A percentile compares a stretch with the other conserved stretches of the same genome.
phyloP scores from a whole-genome alignment of 2,113 vertebrate species.

The Paraplagusia blochii region DNA sequence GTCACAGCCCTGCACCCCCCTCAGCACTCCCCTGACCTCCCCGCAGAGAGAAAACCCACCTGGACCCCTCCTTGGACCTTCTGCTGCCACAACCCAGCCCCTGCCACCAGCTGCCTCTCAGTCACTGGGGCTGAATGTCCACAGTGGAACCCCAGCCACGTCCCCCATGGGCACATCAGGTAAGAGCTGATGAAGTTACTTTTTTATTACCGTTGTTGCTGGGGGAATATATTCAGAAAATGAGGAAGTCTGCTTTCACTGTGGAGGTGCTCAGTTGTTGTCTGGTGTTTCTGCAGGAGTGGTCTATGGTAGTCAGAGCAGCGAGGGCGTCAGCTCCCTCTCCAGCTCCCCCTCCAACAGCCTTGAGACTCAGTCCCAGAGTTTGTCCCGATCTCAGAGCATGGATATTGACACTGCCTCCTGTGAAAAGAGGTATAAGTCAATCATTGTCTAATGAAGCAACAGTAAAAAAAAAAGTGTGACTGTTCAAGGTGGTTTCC shows the following conservation, averaged over 20 bases:
- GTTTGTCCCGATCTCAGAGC: slow-evolving; percentile 96
- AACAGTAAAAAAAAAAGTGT: background rate
- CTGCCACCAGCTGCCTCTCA: slow-evolving; percentile 85
- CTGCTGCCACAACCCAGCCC: slow-evolving; percentile 76
- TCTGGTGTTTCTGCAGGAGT: slow-evolving; percentile 77
- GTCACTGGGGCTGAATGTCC: slow-evolving; percentile 85
- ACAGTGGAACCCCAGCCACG: slow-evolving; percentile 93
- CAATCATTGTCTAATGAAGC: background rate
- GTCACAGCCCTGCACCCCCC: slow-evolving; percentile 90
- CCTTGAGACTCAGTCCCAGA: slow-evolving; percentile 97
- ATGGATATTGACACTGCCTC: slow-evolving; percentile 98
- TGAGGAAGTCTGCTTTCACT: background rate
- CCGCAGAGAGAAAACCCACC: slow-evolving; percentile 96
- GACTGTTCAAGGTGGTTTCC: background rate
- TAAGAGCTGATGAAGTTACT: slow-evolving; percentile 53
- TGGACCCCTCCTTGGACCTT: slow-evolving; percentile 83
- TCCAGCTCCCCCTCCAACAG: slow-evolving; percentile 99
- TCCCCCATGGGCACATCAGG: slow-evolving; percentile 95
- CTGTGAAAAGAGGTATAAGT: slow-evolving; percentile 95
- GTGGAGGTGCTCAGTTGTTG: slow-evolving; percentile 6
- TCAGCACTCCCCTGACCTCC: slow-evolving; percentile 88
- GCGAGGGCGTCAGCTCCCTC: slow-evolving; percentile 97
- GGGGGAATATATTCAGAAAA: background rate
- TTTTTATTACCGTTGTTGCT: background rate
- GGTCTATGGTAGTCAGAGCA: slow-evolving; percentile 97